Conservation (phyloP, 2,797 vertebrate genomes). For the Tragopan temminckii region DNA sequence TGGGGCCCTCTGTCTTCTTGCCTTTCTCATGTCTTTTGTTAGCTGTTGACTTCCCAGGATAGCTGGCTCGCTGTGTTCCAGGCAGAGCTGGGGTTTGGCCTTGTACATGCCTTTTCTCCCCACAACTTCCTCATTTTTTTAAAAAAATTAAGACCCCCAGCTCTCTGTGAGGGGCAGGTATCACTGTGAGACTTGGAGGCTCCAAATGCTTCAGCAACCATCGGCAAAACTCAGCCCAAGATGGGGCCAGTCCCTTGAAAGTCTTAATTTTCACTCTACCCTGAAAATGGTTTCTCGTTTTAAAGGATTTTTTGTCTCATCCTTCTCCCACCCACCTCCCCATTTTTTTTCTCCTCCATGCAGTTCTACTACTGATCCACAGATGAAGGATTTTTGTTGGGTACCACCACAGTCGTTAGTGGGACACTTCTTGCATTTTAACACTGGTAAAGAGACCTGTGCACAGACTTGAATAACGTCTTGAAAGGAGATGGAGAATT, state of each 20-base stretch:
- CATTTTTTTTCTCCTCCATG: background rate
- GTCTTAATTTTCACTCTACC: background rate
- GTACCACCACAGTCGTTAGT: background rate
- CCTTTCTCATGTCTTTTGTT: slow-evolving; percentile 48
- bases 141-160: background rate
- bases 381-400: background rate
- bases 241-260: background rate
- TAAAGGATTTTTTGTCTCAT: background rate
- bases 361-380: background rate
- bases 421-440: background rate
- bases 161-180: background rate
- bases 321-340: no score
- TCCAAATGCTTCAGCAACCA: background rate
- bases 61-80: background rate
- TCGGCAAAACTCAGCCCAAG: background rate
- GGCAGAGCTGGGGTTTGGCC: background rate
- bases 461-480: background rate
- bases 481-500: slow-evolving; percentile 51
- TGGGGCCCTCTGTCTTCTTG: slow-evolving; percentile 46
- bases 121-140: background rate
- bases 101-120: background rate
- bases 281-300: background rate
- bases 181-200: background rate
- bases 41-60: slow-evolving; percentile 32
- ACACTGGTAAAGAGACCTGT: slow-evolving; percentile 14